These are phyloP conservation scores for Rhea pennata DNA, from an alignment of 2,113 vertebrate genomes.

Conservation along the genomic window DNA sequence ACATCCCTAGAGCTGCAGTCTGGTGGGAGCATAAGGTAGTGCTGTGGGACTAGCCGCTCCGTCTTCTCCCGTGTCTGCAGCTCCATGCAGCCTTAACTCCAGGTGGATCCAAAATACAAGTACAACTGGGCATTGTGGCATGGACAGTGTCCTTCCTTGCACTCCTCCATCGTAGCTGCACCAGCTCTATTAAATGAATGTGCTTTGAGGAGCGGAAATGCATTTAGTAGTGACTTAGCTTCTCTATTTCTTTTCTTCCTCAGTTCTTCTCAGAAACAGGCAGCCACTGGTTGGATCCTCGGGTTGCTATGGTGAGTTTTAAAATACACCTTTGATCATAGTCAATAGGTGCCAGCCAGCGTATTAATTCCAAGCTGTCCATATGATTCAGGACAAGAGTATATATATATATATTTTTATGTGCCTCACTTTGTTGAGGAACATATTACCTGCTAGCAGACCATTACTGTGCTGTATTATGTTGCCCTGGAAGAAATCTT, in stretches of 20 bases:
- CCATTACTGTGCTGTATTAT: neutral
- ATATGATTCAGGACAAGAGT: conserved; percentile 29
- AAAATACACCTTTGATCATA: conserved; percentile 28
- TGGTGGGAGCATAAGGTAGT: neutral
- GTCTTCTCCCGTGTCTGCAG: neutral
- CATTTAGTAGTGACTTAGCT: neutral
- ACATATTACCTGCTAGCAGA: neutral
- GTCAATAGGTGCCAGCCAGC: neutral
- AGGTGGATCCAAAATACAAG: neutral
- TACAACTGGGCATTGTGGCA: neutral
- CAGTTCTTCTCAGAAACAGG: neutral
- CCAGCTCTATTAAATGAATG: neutral
- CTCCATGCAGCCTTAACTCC: neutral
- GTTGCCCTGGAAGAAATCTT: neutral
- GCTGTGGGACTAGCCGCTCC: neutral
- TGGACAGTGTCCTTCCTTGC: neutral
- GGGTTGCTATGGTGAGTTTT: conserved; percentile 44
- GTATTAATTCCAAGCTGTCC: conserved; percentile 3
- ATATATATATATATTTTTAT: neutral
- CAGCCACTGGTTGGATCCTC: neutral
- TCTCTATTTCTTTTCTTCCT: neutral
- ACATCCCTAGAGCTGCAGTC: neutral
- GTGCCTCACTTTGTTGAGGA: neutral
- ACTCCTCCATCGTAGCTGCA: neutral
- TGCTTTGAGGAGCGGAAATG: neutral